Conservation (phyloP, 2,113 vertebrate genomes). For the Tetrao urogallus region DNA sequence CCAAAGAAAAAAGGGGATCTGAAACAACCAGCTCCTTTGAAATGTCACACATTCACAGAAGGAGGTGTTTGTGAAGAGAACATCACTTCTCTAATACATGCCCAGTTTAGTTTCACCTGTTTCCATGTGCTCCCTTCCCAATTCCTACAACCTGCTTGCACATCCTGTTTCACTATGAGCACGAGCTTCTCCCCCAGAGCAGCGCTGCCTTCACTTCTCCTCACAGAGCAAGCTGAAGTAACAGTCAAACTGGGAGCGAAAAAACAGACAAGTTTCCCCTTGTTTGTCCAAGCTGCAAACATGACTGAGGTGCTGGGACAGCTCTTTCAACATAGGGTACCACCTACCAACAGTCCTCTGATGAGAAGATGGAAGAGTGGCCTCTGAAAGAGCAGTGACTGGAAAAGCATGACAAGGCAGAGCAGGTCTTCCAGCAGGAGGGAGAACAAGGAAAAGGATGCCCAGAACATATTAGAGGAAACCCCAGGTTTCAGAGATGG, state of each 20-base stretch:
- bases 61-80: slow-evolving; percentile 1
- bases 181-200: slow-evolving; percentile 28
- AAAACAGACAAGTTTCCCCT: background rate
- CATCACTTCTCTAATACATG: slow-evolving; percentile 54
- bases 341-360: background rate
- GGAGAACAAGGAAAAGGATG: background rate
- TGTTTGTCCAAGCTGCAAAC: background rate
- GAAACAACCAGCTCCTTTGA: slow-evolving; percentile 56
- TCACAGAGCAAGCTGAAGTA: background rate
- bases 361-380: background rate
- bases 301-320: background rate
- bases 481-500: background rate
- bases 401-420: background rate
- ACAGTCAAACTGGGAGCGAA: background rate
- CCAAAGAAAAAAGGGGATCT: background rate
- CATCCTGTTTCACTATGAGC: slow-evolving; percentile 78
- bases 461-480: background rate
- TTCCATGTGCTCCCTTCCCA: slow-evolving; percentile 53
- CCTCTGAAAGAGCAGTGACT: background rate
- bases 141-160: slow-evolving; percentile 61
- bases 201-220: slow-evolving; percentile 61
- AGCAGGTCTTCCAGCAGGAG: background rate
- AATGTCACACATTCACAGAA: slow-evolving; percentile 40
- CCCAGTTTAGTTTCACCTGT: slow-evolving; percentile 53
- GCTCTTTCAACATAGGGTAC: background rate